Conservation (phyloP, 1,140 invertebrate genomes). For the Drosophila mayri region DNA sequence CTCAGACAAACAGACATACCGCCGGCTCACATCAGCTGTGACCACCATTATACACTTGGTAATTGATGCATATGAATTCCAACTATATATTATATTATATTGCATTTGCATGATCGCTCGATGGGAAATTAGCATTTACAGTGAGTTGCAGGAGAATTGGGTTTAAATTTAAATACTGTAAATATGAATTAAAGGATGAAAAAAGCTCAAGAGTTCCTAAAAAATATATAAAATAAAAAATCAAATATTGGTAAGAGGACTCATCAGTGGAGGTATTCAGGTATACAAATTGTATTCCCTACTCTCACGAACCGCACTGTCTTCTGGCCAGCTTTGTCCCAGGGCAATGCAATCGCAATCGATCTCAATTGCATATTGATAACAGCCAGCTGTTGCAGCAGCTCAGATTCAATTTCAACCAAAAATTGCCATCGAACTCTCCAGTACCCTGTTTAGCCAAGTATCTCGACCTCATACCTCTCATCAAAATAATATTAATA, state of each 20-base stretch:
- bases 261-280: too few relatives aligned
- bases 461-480: neutral
- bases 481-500: neutral
- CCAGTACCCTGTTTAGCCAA: neutral
- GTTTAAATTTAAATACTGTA: neutral
- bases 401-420: neutral
- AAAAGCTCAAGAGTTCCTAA: neutral
- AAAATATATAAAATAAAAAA: too few relatives aligned
- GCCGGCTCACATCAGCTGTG: slow-evolving; percentile 42
- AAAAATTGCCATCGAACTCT: neutral
- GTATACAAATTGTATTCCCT: neutral
- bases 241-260: too few relatives aligned
- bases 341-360: slow-evolving; percentile 13
- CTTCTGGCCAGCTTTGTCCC: neutral
- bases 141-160: slow-evolving; percentile 5
- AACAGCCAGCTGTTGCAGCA: neutral
- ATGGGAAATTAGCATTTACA: slow-evolving; percentile 11
- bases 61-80: slow-evolving; percentile 40
- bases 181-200: too few relatives aligned
- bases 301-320: slow-evolving; percentile 7
- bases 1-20: slow-evolving; percentile 24
- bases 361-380: slow-evolving; percentile 22
- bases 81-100: slow-evolving; percentile 34
- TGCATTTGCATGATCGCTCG: slow-evolving; percentile 28
- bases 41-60: slow-evolving; percentile 30